Evolutionary conservation across 1,140 invertebrate species (phyloP).

Genomic region (Akabosia matsudoensis): DNA sequence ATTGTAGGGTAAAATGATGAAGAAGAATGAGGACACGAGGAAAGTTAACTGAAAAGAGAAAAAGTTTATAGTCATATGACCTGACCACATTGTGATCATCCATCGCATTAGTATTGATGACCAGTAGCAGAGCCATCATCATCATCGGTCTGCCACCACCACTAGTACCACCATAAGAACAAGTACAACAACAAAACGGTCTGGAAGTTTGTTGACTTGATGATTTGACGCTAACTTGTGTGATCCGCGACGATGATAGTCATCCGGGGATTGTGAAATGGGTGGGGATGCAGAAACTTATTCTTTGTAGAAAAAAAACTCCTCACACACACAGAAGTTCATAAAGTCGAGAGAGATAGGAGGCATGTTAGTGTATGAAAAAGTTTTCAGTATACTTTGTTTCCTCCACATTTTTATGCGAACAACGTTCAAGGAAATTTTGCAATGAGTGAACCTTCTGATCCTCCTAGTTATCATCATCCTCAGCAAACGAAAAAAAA

Average conservation of each 20-base stretch:
- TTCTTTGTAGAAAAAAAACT: too few relatives aligned
- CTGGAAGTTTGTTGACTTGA: not conserved
- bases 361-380: too few relatives aligned
- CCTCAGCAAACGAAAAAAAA: too few relatives aligned
- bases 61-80: not conserved
- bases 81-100: not conserved
- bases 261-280: not conserved
- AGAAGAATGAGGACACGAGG: conserved; percentile 17
- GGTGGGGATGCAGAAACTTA: not conserved
- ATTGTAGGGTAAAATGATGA: not conserved
- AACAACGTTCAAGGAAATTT: conserved; percentile 3
- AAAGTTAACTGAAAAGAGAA: conserved; percentile 9
- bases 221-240: conserved; percentile 15
- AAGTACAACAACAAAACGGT: not conserved
- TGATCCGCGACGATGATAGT: not conserved
- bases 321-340: too few relatives aligned
- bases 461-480: not conserved
- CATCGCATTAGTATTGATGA: conserved; percentile 21
- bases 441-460: not conserved
- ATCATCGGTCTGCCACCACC: not conserved
- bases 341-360: too few relatives aligned
- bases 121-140: not conserved
- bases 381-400: not conserved
- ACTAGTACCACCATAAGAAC: not conserved
- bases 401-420: not conserved